Evolutionary conservation across 2,888 invertebrate genomes (phyloP), one percentile per base, ranked within the genome.

Genomic region (Chouioia cunea): DNA sequence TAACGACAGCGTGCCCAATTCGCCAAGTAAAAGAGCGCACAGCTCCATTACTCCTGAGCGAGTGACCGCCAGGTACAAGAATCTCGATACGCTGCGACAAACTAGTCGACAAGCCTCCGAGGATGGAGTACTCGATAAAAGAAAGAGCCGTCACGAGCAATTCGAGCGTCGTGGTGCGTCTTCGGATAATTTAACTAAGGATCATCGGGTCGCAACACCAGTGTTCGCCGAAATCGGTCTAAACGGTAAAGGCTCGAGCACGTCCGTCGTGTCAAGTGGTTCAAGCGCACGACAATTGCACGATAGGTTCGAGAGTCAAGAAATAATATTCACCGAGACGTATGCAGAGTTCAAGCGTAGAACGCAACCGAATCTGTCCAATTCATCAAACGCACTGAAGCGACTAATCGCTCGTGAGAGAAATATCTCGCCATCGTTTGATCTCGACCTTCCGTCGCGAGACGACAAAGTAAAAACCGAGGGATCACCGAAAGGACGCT

Each of bases 341-440:
- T 82, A 84, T 52, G 82, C 83, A 8, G 80, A 79, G 0, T 85
- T 82, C 58, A 83, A 82, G 69, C 79, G 79, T n/a, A 79, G 83
- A 4, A 80, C 81, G 12, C 75, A 77, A 12, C 77, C 77, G 0
- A 76, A 77, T 57, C 57, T 75, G 65, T 77, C 27, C 27, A 27
- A 77, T 52, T 63, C 66, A 10, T 68, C 76, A 20, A 73, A 77
- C 18, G 74, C 74, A 6, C 72, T 76, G 15, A 74, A 75, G 58
- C 75, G 76, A 2, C 23, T 74, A 10, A 72, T 76, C n/a, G 63
- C 65, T 15, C 70, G 70, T 20, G 76, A 73, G 18, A 74, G 65
- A 43, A 75, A 22, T 56, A 65, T 65, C 27, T 71, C 74, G 23
- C 65, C 74, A 4, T 66, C 71, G 52, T 65, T 71, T 10, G 65